phyloP scores from a whole-genome alignment of 2,113 vertebrate genomes.

The Gymnorhina tibicen region DNA sequence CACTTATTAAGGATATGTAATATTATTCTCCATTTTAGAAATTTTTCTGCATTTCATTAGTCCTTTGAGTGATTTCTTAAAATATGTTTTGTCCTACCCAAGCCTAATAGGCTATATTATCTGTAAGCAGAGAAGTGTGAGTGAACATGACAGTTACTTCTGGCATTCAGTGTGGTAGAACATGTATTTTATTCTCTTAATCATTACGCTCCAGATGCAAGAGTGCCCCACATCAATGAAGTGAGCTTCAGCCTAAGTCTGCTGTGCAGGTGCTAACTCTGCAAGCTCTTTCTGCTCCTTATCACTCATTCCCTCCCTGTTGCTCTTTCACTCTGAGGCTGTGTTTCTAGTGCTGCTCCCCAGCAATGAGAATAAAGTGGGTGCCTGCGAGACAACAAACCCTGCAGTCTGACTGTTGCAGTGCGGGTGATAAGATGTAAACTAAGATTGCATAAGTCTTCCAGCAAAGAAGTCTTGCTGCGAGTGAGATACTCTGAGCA shows the following conservation, averaged over 20 bases:
- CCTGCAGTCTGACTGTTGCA: conserved; percentile 28
- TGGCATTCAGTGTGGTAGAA: not conserved
- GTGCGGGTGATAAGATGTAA: conserved; percentile 24
- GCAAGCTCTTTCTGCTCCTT: conserved; percentile 16
- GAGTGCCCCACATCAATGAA: conserved; percentile 45
- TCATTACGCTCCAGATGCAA: conserved; percentile 12
- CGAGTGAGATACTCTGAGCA: not conserved
- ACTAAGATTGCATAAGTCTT: conserved; percentile 30
- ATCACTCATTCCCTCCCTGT: not conserved
- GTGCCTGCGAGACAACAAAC: not conserved
- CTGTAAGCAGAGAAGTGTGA: not conserved
- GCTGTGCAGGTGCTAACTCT: conserved; percentile 38
- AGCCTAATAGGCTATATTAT: not conserved
- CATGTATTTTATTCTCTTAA: conserved; percentile 19
- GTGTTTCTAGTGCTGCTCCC: not conserved
- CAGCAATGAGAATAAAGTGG: not conserved
- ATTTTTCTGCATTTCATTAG: not conserved
- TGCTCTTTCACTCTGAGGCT: conserved; percentile 31
- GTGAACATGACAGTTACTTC: conserved; percentile 14
- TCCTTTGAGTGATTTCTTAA: not conserved
- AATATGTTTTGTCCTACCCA: not conserved
- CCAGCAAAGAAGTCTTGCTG: not conserved
- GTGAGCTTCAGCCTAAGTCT: not conserved
- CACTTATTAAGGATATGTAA: not conserved
- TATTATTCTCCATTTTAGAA: not conserved